Percentiles rank a stretch among this genome's conserved stretches.
Evolutionary conservation across 1,140 invertebrate genomes (phyloP).

Genomic region (Saccostrea echinata): DNA sequence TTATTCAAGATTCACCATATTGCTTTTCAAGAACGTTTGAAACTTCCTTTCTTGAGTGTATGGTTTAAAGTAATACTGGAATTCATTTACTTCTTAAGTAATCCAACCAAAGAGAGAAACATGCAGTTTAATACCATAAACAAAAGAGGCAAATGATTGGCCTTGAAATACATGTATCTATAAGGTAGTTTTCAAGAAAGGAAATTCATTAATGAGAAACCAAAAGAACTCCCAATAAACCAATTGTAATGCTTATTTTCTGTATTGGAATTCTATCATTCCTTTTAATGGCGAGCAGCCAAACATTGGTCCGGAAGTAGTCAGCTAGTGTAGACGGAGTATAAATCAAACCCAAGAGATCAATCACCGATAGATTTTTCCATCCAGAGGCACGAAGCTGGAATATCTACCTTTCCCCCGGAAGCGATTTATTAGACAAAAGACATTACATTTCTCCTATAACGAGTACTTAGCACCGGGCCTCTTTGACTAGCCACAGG

Average conservation of each 20-base stretch:
- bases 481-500: constrained; percentile 30
- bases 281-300: background rate
- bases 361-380: constrained; percentile 33
- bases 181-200: background rate
- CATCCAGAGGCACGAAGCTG: background rate
- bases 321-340: constrained; percentile 7
- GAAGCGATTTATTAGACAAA: constrained; percentile 29
- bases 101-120: too few relatives aligned
- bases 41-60: too few relatives aligned
- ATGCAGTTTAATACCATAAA: background rate
- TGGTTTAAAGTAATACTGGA: too few relatives aligned
- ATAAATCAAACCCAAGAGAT: background rate
- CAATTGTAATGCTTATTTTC: background rate
- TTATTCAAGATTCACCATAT: too few relatives aligned
- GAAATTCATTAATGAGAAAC: background rate
- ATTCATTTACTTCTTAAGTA: too few relatives aligned
- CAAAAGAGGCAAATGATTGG: background rate
- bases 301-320: background rate
- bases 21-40: too few relatives aligned
- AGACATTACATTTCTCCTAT: constrained; percentile 21
- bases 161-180: background rate
- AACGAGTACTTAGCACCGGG: background rate
- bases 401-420: constrained; percentile 29
- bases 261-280: constrained; percentile 24
- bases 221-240: background rate